Base-by-base conservation (phyloP, 2,888 invertebrate genomes). In the Drosophila barbarae region DNA sequence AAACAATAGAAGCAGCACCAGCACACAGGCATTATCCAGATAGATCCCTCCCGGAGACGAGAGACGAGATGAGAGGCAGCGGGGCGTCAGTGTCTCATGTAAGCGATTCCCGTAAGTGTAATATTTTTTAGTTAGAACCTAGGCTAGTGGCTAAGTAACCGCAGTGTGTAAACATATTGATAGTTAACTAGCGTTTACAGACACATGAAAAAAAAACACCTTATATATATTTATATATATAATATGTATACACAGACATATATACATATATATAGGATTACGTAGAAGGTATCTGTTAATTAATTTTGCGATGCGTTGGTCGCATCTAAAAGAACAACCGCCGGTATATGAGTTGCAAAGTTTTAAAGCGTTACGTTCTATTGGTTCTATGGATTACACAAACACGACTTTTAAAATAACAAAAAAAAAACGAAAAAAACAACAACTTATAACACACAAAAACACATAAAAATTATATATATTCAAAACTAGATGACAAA, bases 241-340 rank as follows among this genome's bases (percentile, higher is more conserved):
- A 44, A 71, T 39, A 47, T 47, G 44, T 49, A 56, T 30, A 64
- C 49, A 92, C 88, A 92, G 92, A 55, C 87, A 87, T 26, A 90
- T 92, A 70, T 92, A 70, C 87, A 87, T 26, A 90, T 92, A 70
- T 92, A 70, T 64, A 58, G 49, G 60, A 52, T 54, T 63, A 70
- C 57, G 72, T 61, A 60, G 39, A 60, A 63, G 51, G 66, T 81
- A 77, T 72, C 69, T 80, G 76, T 83, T 78, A 77, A 70, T 71
- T 73, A 71, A 71, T 73, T 74, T 76, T 74, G 77, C 86, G 86
- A 88, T 88, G 88, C 86, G 81, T 87, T 86, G 87, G 87, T 87
- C 83, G 86, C 87, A 88, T 88, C 87, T 88, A 87, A 88, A 88
- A 88, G 76, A 81, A 87, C 72, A 86, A 87, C 88, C 87, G 86